These are phyloP conservation scores for Papilio elwesi DNA, from an alignment of 2,888 invertebrate species.

Conservation along the genomic window DNA sequence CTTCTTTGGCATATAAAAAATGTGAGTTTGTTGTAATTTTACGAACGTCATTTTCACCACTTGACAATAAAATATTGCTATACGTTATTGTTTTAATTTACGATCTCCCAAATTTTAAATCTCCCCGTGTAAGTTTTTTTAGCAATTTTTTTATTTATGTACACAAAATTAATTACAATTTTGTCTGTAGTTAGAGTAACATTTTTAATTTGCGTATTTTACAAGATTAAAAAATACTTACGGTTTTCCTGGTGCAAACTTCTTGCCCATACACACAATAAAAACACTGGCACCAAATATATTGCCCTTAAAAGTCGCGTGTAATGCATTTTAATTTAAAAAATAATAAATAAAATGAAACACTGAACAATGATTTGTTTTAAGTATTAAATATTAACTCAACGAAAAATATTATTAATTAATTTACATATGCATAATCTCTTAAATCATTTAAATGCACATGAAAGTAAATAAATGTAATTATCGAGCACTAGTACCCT, in stretches of 20 bases:
- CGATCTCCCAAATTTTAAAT: constrained; percentile 2
- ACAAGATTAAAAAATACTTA: constrained; percentile 27
- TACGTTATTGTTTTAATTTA: not conserved
- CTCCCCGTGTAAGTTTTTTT: too few relatives aligned
- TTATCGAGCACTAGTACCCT: constrained; percentile 49
- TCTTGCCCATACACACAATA: constrained; percentile 32
- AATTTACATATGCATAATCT: not conserved
- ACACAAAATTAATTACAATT: not conserved
- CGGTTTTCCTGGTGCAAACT: constrained; percentile 38
- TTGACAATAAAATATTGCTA: not conserved
- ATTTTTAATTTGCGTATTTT: not conserved
- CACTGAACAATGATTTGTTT: not conserved
- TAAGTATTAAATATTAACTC: not conserved
- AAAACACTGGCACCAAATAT: constrained; percentile 18
- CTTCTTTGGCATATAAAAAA: not conserved
- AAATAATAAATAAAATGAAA: not conserved
- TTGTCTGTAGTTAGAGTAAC: not conserved
- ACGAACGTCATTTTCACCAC: not conserved
- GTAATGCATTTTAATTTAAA: not conserved
- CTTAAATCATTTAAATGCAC: constrained; percentile 1
- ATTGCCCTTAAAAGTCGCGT: not conserved
- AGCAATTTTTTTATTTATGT: not conserved
- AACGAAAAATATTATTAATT: not conserved
- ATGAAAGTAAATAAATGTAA: not conserved
- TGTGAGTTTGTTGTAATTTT: not conserved